Evolutionary conservation across 2,888 invertebrate species (phyloP).

Genomic region (Melinaea menophilus): DNA sequence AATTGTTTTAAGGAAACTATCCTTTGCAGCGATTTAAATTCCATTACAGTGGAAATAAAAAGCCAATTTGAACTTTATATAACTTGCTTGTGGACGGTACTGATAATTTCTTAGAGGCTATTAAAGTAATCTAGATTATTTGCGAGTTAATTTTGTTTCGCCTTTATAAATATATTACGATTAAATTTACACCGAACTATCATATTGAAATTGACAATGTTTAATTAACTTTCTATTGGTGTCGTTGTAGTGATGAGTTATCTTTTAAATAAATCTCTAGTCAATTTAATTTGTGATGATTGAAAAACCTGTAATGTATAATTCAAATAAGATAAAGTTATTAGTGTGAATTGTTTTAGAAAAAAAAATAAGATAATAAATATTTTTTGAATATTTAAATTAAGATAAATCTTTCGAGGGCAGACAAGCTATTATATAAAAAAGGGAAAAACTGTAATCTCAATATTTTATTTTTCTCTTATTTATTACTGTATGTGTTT

Average conservation of each 20-base stretch:
- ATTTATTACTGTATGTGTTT: too few relatives aligned
- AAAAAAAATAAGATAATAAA: not conserved
- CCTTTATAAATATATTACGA: conserved; percentile 23
- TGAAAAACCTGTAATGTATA: too few relatives aligned
- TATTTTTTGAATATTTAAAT: too few relatives aligned
- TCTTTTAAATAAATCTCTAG: not conserved
- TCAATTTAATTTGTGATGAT: not conserved
- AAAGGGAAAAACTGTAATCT: too few relatives aligned
- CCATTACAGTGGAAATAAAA: conserved; percentile 65
- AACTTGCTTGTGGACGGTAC: conserved; percentile 34
- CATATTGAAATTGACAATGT: conserved; percentile 13
- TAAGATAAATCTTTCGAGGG: too few relatives aligned
- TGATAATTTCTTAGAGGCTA: conserved; percentile 33
- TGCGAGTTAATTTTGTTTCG: conserved; percentile 28
- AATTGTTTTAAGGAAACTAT: conserved; percentile 63
- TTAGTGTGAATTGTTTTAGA: not conserved
- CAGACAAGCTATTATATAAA: too few relatives aligned
- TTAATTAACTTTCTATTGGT: conserved; percentile 3
- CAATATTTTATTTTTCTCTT: too few relatives aligned
- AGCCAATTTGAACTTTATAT: conserved; percentile 57
- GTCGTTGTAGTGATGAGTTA: not conserved
- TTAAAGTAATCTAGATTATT: conserved; percentile 33
- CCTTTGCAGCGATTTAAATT: conserved; percentile 64
- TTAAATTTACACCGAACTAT: not conserved
- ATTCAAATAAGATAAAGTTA: not conserved